Base-by-base conservation (phyloP, 2,113 vertebrate species). In the Ellobius talpinus region DNA sequence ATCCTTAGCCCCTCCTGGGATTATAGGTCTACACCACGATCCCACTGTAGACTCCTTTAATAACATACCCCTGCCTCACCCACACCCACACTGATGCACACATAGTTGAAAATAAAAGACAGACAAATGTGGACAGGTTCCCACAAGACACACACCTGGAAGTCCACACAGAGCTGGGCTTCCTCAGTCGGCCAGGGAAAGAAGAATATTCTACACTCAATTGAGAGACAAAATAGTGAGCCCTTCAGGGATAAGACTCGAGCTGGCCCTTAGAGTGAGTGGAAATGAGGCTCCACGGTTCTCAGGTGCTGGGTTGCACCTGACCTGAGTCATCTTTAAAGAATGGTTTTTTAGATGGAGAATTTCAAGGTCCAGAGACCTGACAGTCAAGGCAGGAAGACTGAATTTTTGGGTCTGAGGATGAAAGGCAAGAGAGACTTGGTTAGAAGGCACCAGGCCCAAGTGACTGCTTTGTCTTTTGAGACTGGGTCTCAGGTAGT, bases 191-290 rank as follows among this genome's bases (percentile, higher is more conserved):
- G n/a, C 42, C 77, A 52, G 16, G 47, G 50, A 68, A 91, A 73
- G 82, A 19, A 68, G 78, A 82, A 93, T 81, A 89, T 52, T 55
- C 26, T 50, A 31, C 36, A 47, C 11, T 90, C 26, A 4, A 63
- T 66, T 33, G 52, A 92, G 42, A 89, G 45, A 86, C 36, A 82
- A 95, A 90, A 55, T 47, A 94, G 66, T 92, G 66, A 92, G 66
- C 39, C 63, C n/a, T 61, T 33, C 5, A 13, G 65, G 39, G 10
- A 65, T 29, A 61, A 89, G 31, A 55, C 23, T 19, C 39, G 26
- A 8, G 33, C 4, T 45, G 36, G 42, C 47, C 82, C 65, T 92
- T 23, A 88, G n/a, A 89, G 47, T 73, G 92, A 55, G 55, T 29
- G 77, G 33, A 74, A 68, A 61, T 31, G 31, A 31, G 17, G 13